Evolutionary conservation across 2,888 invertebrate species (phyloP).

Genomic region (Lasioglossum vierecki): DNA sequence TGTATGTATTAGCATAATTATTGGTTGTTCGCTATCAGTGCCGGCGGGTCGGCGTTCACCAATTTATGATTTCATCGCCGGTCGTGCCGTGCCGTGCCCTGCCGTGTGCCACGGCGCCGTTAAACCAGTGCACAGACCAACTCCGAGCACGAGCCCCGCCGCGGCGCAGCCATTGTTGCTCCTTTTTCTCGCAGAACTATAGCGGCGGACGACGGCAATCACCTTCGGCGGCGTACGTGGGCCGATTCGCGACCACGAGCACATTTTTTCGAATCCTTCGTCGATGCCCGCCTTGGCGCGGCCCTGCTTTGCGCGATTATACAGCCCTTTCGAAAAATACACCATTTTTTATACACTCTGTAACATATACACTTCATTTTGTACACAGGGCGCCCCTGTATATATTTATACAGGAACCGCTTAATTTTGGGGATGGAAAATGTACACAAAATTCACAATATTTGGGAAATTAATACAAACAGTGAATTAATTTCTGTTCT

Average conservation of each 20-base stretch:
- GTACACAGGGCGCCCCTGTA: too few species aligned
- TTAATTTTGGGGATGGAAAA: too few species aligned
- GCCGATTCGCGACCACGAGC: conserved; percentile 22
- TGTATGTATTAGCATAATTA: conserved; percentile 82
- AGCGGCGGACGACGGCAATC: conserved; percentile 5
- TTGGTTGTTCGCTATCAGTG: conserved; percentile 81
- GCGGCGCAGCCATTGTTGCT: conserved; percentile 61
- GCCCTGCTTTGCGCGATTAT: too few species aligned
- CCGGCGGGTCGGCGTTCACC: conserved; percentile 80
- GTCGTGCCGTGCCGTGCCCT: conserved; percentile 58
- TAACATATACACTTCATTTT: too few species aligned
- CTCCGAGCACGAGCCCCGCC: conserved; percentile 58
- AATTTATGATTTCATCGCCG: conserved; percentile 82
- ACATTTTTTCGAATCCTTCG: background rate
- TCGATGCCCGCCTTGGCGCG: background rate
- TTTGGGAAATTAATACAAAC: too few species aligned
- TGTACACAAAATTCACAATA: too few species aligned
- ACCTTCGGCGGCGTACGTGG: conserved; percentile 22
- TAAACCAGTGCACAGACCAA: conserved; percentile 60
- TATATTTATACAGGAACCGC: too few species aligned
- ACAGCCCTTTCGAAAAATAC: too few species aligned
- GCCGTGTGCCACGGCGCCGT: conserved; percentile 67
- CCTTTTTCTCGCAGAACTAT: conserved; percentile 39
- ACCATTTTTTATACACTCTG: too few species aligned
- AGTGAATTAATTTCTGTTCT: too few species aligned